Evolutionary conservation across 1,140 invertebrate species (phyloP).

Genomic region (Zophobas atratus): DNA sequence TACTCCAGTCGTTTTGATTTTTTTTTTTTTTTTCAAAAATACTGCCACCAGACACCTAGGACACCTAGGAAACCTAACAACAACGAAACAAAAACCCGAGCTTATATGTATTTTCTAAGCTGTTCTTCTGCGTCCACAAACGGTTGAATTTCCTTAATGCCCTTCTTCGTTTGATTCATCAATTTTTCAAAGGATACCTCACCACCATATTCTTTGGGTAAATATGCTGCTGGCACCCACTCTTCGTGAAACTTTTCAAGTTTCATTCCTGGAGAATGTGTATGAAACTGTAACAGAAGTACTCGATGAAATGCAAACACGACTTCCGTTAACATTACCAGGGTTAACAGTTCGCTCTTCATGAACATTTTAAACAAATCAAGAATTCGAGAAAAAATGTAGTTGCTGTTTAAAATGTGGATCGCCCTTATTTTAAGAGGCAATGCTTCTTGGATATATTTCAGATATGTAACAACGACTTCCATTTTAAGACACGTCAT

Average conservation of each 20-base stretch:
- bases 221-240: not conserved
- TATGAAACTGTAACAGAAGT: slow-evolving; percentile 8
- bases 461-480: slow-evolving; percentile 73
- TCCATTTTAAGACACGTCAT: slow-evolving; percentile 70
- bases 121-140: no score
- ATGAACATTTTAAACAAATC: slow-evolving; percentile 79
- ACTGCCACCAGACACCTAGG: no score
- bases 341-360: slow-evolving; percentile 76
- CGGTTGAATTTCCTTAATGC: no score
- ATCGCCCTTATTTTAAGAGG: slow-evolving; percentile 76
- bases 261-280: not conserved
- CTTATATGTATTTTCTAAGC: no score
- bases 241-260: slow-evolving; percentile 17
- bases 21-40: no score
- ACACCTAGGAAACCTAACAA: no score
- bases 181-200: not conserved
- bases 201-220: slow-evolving; percentile 13
- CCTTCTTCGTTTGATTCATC: no score
- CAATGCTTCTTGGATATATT: slow-evolving; percentile 72
- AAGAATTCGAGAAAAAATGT: slow-evolving; percentile 79
- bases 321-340: slow-evolving; percentile 62
- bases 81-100: no score
- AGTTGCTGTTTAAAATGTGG: slow-evolving; percentile 78
- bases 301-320: not conserved
- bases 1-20: no score